Evolutionary conservation across 2,888 invertebrate species (phyloP), one percentile per base, ranked within the genome.

Genomic region (Iselma pallidipennis): DNA sequence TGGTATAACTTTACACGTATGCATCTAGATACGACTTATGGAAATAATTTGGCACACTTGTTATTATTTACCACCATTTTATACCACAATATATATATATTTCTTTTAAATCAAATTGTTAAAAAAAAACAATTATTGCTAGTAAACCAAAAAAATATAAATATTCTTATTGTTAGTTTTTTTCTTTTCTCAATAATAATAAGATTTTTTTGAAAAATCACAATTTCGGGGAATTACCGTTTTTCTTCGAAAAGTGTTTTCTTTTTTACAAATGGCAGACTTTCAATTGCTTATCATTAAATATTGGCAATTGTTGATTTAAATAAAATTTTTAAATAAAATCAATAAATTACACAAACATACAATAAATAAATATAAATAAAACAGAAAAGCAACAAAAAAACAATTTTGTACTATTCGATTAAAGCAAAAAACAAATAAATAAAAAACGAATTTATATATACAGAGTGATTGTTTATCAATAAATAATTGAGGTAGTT

Each of bases 401-500:
- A n/a, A n/a, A n/a, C n/a, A n/a, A 21, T 45, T 31, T 45, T 45
- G 45, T 45, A 45, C 45, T 45, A 45, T 45, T 9, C 45, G 45
- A 45, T 45, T 21, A 45, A 45, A 21, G 45, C 21, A 45, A 45
- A 45, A 16, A 6, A 4, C 4, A 21, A 45, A 21, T 21, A 4
- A 21, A 45, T 3, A 10, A 56, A 23, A 26, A 23, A 31, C 19
- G 19, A 19, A 60, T n/a, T n/a, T n/a, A n/a, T n/a, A n/a, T 51
- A 45, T 55, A 53, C 23, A 37, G 26, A 48, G 14, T 14, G 2
- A 37, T 42, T 57, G 53, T 65, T 67, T 70, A 71, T 70, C 71
- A 70, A 16, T 57, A 64, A 65, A 61, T 67, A 62, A 59, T 58
- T 69, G 72, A 72, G 72, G 72, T 72, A 72, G 72, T 67, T 66